Percentiles rank a stretch among this genome's conserved stretches.
phyloP scores from a whole-genome alignment of 2,888 invertebrate species.

The Dicranocentrus wangi region DNA sequence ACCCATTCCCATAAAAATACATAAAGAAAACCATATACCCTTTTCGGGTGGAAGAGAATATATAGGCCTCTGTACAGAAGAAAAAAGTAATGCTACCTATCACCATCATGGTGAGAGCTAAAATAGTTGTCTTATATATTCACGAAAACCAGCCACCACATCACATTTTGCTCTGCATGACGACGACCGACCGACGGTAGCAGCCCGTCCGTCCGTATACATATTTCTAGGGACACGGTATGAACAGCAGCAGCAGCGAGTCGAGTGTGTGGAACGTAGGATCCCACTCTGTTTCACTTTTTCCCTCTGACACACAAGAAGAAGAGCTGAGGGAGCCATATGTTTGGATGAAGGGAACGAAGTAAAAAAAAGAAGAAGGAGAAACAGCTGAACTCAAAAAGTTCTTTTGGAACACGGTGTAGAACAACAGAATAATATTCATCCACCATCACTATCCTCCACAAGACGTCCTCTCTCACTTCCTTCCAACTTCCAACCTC shows the following conservation, averaged over 20 bases:
- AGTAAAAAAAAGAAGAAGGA: conserved; percentile 27
- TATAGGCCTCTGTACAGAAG: no score
- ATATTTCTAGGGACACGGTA: no score
- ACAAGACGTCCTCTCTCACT: background rate
- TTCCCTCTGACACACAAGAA: conserved; percentile 46
- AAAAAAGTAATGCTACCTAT: conserved; percentile 1
- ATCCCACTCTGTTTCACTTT: background rate
- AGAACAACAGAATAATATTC: conserved; percentile 53
- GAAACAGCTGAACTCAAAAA: conserved; percentile 39
- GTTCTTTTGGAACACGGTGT: conserved; percentile 33
- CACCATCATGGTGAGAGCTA: background rate
- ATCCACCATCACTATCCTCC: conserved; percentile 42
- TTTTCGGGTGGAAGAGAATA: background rate
- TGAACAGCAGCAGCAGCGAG: no score
- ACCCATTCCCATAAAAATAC: conserved; percentile 53
- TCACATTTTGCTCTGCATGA: conserved; percentile 15
- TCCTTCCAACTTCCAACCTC: conserved; percentile 1
- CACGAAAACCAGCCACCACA: conserved; percentile 1
- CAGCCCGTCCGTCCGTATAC: no score
- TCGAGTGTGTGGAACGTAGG: no score
- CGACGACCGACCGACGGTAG: no score
- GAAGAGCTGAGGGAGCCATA: conserved; percentile 64
- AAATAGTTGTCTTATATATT: background rate
- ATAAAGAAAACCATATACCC: conserved; percentile 16
- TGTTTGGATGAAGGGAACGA: conserved; percentile 47